phyloP scores from a whole-genome alignment of 1,140 invertebrate genomes.

The Galleria mellonella region DNA sequence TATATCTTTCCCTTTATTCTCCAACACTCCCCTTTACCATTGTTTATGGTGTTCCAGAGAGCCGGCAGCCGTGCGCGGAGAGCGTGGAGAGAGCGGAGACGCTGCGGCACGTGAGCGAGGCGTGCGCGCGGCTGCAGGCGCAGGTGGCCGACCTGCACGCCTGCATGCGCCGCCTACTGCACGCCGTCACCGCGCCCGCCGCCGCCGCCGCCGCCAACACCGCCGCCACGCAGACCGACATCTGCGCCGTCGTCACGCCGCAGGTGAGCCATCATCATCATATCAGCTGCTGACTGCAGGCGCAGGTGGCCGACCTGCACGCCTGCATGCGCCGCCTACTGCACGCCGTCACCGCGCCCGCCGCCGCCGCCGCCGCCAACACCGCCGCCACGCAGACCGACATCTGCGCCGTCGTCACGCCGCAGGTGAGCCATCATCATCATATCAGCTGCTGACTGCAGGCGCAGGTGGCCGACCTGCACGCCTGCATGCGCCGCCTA shows the following conservation, averaged over 20 bases:
- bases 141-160: conserved; percentile 84
- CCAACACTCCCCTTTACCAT: no score
- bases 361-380: conserved; percentile 75
- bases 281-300: conserved; percentile 27
- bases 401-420: conserved; percentile 83
- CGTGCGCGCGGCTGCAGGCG: conserved; percentile 63
- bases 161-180: conserved; percentile 81
- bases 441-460: conserved; percentile 28
- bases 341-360: conserved; percentile 69
- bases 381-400: conserved; percentile 85
- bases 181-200: conserved; percentile 75
- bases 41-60: conserved; percentile 21
- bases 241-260: conserved; percentile 83
- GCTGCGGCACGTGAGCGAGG: conserved; percentile 75
- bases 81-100: conserved; percentile 67
- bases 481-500: conserved; percentile 84
- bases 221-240: conserved; percentile 85
- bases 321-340: conserved; percentile 83
- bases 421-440: conserved; percentile 64
- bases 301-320: conserved; percentile 83
- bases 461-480: conserved; percentile 81
- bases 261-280: conserved; percentile 51
- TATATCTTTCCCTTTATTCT: no score
- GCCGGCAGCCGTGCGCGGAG: conserved; percentile 39
- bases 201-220: conserved; percentile 74